Base-by-base conservation (phyloP, 2,888 invertebrate species). In the Liposcelis brunnea region DNA sequence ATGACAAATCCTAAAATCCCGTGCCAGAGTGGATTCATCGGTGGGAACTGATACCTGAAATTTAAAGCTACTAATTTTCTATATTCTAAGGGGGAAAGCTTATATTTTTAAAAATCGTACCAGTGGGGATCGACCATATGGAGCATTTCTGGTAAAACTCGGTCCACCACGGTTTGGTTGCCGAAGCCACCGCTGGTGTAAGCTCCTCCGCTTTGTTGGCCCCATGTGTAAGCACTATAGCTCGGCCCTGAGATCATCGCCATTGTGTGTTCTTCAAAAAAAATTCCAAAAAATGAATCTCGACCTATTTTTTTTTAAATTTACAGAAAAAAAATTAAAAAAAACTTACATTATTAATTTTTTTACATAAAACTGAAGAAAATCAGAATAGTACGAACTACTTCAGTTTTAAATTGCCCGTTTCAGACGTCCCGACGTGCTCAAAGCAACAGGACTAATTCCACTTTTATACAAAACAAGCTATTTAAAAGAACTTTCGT, bases 21-120 rank as follows among this genome's bases (percentile, higher is more conserved):
- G 60, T 86, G 82, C 87, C 87, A 87, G 44, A 87, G 67, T 16
- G 86, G 85, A 60, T 89, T 86, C 78, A 89, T 75, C 14, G 89
- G 85, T 48, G 86, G 80, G 58, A 80, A 89, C 60, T 86, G 85
- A 63, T 85, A 83, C 87, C 87, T 86, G 60, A 42, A 16, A 36
- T 18, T 36, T 36, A 36, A 10, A 15, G 8, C 15, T 12, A 36
- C 14, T 7, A 36, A 36, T 12, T 10, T 8, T 10, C 8, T 36
- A 8, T 7, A 15, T 36, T 36, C n/a, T n/a, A n/a, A n/a, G n/a
- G n/a, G n/a, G n/a, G n/a, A n/a, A n/a, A 7, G 36, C 2, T 16
- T 35, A 14, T 6, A 16, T 35, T 35, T 35, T 35, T 32, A n/a
- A 35, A 7, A 18, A 11, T 18, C 51, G 52, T 49, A 59, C 63